These are phyloP conservation scores for Schizaphis graminum DNA, from an alignment of 2,888 invertebrate species.

Conservation along the genomic window DNA sequence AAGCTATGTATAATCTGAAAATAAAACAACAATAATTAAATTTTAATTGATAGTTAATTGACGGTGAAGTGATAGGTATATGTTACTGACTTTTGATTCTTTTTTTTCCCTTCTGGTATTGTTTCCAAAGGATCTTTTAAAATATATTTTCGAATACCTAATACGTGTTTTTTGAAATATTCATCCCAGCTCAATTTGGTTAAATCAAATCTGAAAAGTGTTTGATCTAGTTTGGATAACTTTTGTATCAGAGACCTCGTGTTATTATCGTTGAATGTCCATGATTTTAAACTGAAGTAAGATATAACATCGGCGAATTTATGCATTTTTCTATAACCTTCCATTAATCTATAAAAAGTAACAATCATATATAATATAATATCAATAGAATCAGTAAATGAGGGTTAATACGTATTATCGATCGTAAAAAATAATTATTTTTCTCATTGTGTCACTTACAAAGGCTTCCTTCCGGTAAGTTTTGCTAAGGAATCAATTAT, in stretches of 20 bases:
- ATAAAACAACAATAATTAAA: slow-evolving; percentile 40
- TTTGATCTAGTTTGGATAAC: slow-evolving; percentile 75
- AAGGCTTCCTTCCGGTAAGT: slow-evolving; percentile 78
- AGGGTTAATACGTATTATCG: background rate
- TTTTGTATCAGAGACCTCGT: slow-evolving; percentile 74
- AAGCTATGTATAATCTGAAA: slow-evolving; percentile 66
- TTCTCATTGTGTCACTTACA: slow-evolving; percentile 72
- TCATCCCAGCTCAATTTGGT: slow-evolving; percentile 82
- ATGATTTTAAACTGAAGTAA: slow-evolving; percentile 85
- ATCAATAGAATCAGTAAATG: background rate
- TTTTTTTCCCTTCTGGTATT: slow-evolving; percentile 78
- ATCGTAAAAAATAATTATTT: background rate
- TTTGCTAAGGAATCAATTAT: slow-evolving; percentile 77
- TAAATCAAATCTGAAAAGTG: slow-evolving; percentile 81
- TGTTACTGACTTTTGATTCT: slow-evolving; percentile 74
- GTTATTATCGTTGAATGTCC: slow-evolving; percentile 79
- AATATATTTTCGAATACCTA: slow-evolving; percentile 83
- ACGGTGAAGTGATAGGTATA: background rate
- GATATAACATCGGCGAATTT: slow-evolving; percentile 81
- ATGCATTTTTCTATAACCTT: slow-evolving; percentile 82
- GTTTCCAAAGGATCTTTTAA: slow-evolving; percentile 85
- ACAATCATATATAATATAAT: background rate
- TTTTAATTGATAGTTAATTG: background rate
- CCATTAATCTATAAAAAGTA: slow-evolving; percentile 77
- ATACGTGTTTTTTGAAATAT: slow-evolving; percentile 79